Evolutionary conservation across 2,888 invertebrate genomes (phyloP), one percentile per base, ranked within the genome.

Genomic region (Sphinx pinastri): DNA sequence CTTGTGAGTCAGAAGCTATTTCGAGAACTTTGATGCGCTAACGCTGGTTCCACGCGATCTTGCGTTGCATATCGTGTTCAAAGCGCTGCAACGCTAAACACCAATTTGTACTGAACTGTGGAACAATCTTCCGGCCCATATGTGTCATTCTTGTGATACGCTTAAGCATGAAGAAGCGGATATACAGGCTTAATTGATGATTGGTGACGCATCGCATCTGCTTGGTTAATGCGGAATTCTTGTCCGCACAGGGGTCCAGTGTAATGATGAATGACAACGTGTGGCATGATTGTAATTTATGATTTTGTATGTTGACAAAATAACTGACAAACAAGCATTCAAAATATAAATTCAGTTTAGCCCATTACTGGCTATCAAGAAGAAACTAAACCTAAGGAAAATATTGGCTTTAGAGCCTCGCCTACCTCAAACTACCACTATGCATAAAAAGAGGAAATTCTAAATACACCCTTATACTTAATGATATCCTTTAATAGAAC

Each of bases 1-100:
- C 80, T 80, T 77, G 73, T 92, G 91, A 92, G 81, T 93, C 93
- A 92, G 82, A 72, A 72, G 81, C 82, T 92, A 92, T 92, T 91
- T 88, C 81, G 74, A 85, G 84, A 78, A 77, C 78, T 81, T 85
- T 83, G 86, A 85, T 86, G 86, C 83, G 79, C 81, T 77, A 79
- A 79, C 77, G 75, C 76, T 73, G 73, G 72, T 73, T 70, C 74
- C 59, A 73, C 76, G 73, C 68, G 19, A 67, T 14, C 58, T 57
- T 71, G 72, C 74, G 51, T 57, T 38, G 55, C 63, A 69, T 54
- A 68, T 54, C 45, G 68, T 49, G 67, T 71, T 71, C 16, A 47
- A 16, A 60, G 63, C 60, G 63, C 63, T 71, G 63, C 71, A 70
- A 71, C 54, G 71, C 73, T 72, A 71, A 67, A 72, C 63, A 63